Evolutionary conservation across 2,888 invertebrate species (phyloP), one percentile per base, ranked within the genome.

Genomic region (Ceriagrion tenellum): DNA sequence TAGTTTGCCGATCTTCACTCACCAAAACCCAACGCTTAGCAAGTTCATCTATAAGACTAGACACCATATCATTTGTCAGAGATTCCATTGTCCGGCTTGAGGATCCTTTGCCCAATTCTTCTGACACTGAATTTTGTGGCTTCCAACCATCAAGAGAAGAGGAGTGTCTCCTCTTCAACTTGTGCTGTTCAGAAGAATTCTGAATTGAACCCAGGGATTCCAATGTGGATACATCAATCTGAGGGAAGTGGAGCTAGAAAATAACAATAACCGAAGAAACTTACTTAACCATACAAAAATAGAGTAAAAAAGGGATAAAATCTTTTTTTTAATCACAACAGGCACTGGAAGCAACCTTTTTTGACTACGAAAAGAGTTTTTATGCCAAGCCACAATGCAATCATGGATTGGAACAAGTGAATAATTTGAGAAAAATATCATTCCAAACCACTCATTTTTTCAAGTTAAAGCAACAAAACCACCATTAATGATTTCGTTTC

Each of bases 31-130:
- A 93, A 40, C 97, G 96, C 74, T 97, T 96, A 40, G 97, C 97
- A n/a, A 97, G 97, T 96, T 97, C 97, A 8, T 97, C 97, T 96
- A 97, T 97, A 40, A 97, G 97, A 96, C 96, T 97, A 2, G 97
- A 97, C 10, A 97, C 97, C 96, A 97, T 97, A 96, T 97, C 97
- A 96, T 97, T 97, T 4, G 97, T 97, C 13, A 97, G 96, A 0
- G 97, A 96, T 95, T 97, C 97, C 95, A 97, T 96, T 0, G 97
- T 97, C 95, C 97, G 96, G 3, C 96, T 96, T 35, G 96, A 91
- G 8, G 88, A 12, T 81, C 26, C 81, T 95, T 88, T 88, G 6
- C 88, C 20, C 40, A 88, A 13, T n/a, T 95, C 95, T 18, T 95
- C 95, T 20, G 95, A 35, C 4, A 23, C 59, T 20, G 55, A 30